Conservation (phyloP, 1,140 invertebrate species). For the Pararge aegeria region DNA sequence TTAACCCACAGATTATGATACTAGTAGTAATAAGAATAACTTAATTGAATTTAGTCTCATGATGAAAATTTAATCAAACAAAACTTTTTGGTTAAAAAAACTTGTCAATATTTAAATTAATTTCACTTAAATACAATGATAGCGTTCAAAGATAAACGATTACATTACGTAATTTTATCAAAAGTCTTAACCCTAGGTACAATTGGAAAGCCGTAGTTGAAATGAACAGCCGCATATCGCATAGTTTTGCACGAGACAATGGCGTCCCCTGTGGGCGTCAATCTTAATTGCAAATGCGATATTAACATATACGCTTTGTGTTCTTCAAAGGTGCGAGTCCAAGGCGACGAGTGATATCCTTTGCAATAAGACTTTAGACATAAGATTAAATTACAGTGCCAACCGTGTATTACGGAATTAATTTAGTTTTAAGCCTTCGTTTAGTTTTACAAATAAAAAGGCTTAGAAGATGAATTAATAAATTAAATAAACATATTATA, state of each 20-base stretch:
- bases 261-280: conserved; percentile 59
- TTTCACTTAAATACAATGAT: background rate
- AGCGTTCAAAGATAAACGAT: background rate
- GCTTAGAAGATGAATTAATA: no score
- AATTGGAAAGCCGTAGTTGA: conserved; percentile 11
- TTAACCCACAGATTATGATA: no score
- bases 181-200: conserved; percentile 8
- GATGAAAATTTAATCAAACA: no score
- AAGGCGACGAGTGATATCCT: conserved; percentile 55
- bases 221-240: conserved; percentile 22
- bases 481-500: no score
- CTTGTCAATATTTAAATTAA: no score
- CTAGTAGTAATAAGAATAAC: no score
- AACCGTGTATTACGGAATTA: background rate
- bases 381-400: background rate
- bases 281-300: conserved; percentile 74
- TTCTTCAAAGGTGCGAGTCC: conserved; percentile 39
- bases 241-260: conserved; percentile 51
- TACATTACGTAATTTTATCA: background rate
- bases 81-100: no score
- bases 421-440: background rate
- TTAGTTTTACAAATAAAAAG: no score
- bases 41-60: no score
- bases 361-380: conserved; percentile 16
- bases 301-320: conserved; percentile 73